These are phyloP conservation scores for Watersipora subatra DNA, from an alignment of 1,140 invertebrate species.

Conservation along the genomic window DNA sequence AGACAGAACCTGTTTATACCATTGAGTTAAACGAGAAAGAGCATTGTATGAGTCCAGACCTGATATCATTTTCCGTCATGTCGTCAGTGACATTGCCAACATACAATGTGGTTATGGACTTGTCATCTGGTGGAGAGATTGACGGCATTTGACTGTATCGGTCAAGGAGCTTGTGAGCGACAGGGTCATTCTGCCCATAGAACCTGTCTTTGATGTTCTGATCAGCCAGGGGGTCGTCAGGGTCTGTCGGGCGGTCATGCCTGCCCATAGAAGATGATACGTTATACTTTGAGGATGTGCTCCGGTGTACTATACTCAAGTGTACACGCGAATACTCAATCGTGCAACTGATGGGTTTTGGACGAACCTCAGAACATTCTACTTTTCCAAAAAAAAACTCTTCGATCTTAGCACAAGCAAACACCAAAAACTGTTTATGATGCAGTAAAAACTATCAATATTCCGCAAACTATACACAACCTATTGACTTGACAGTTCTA, in stretches of 20 bases:
- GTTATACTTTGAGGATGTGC: background rate
- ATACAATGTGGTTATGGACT: constrained; percentile 88
- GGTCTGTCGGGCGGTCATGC: constrained; percentile 97
- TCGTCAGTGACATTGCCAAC: constrained; percentile 76
- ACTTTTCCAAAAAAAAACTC: too few relatives aligned
- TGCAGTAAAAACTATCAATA: too few relatives aligned
- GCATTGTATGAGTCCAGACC: constrained; percentile 35
- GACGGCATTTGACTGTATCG: constrained; percentile 81
- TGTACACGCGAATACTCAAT: background rate
- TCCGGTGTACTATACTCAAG: constrained; percentile 5
- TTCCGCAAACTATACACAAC: too few relatives aligned
- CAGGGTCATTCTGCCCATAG: constrained; percentile 96
- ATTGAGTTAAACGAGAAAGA: background rate
- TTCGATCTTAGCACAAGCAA: too few relatives aligned
- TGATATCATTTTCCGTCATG: constrained; percentile 76
- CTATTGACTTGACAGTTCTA: too few relatives aligned
- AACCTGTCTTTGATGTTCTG: constrained; percentile 98
- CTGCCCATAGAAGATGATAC: constrained; percentile 41
- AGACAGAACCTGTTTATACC: too few relatives aligned
- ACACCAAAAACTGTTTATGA: too few relatives aligned
- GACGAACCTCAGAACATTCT: too few relatives aligned
- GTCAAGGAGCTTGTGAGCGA: constrained; percentile 91
- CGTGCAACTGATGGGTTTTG: background rate
- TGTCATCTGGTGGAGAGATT: constrained; percentile 85
- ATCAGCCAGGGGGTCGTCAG: constrained; percentile 94